These are phyloP conservation scores for Erebia aethiops DNA, from an alignment of 2,888 invertebrate species.

Conservation along the genomic window DNA sequence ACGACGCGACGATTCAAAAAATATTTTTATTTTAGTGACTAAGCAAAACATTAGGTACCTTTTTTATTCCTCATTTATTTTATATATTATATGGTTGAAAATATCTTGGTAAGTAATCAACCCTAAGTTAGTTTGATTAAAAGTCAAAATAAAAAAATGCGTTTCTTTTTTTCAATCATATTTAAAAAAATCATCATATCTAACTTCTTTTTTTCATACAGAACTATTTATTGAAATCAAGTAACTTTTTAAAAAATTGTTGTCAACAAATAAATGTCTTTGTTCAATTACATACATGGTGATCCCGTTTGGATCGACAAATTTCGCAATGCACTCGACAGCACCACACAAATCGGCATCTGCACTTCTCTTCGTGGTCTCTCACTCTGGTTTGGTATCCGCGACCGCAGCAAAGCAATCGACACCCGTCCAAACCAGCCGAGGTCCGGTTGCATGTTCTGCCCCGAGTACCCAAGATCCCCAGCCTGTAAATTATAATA, in stretches of 20 bases:
- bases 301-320: slow-evolving; percentile 90
- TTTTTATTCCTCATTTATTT: too few species aligned
- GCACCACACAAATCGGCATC: slow-evolving; percentile 96
- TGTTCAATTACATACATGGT: slow-evolving; percentile 91
- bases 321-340: slow-evolving; percentile 93
- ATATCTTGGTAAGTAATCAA: too few species aligned
- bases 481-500: slow-evolving; percentile 81
- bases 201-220: not conserved
- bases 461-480: slow-evolving; percentile 92
- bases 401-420: slow-evolving; percentile 93
- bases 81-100: too few species aligned
- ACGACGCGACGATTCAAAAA: too few species aligned
- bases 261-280: slow-evolving; percentile 48
- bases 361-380: slow-evolving; percentile 93
- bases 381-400: slow-evolving; percentile 93
- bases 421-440: slow-evolving; percentile 93
- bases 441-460: slow-evolving; percentile 93
- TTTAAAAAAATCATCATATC: not conserved
- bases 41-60: too few species aligned
- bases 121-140: too few species aligned
- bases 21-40: too few species aligned
- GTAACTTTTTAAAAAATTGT: not conserved
- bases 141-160: too few species aligned
- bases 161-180: not conserved
- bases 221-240: not conserved